Percentiles rank a stretch among this genome's conserved stretches.
These are phyloP conservation scores for Clangula hyemalis DNA, from an alignment of 2,797 vertebrate species.

Conservation along the genomic window DNA sequence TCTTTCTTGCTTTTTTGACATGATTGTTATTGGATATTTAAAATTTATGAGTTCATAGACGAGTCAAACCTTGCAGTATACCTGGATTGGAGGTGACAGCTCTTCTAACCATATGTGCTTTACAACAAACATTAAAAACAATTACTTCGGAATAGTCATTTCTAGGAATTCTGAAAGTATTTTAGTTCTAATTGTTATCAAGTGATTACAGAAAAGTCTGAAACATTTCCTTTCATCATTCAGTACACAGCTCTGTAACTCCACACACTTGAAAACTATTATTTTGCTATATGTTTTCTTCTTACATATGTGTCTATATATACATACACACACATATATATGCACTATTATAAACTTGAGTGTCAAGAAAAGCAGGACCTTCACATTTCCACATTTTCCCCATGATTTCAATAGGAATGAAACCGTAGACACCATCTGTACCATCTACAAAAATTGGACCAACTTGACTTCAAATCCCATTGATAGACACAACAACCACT, in stretches of 20 bases:
- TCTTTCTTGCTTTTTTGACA: constrained; percentile 40
- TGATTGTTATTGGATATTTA: constrained; percentile 37
- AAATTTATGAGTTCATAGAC: constrained; percentile 42
- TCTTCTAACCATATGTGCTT: constrained; percentile 62
- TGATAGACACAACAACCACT: not conserved
- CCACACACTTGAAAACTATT: constrained; percentile 45
- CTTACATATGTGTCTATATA: constrained; percentile 56
- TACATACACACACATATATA: constrained; percentile 58
- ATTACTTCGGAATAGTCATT: constrained; percentile 46
- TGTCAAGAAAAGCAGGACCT: constrained; percentile 47
- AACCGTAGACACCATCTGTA: not conserved
- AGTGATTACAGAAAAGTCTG: constrained; percentile 57
- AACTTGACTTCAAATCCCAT: not conserved
- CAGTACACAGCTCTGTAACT: constrained; percentile 42
- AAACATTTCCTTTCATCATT: constrained; percentile 35
- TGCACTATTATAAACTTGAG: constrained; percentile 37
- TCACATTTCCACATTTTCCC: constrained; percentile 16
- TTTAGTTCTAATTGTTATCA: constrained; percentile 44
- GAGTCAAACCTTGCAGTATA: constrained; percentile 33
- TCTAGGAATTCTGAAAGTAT: constrained; percentile 64
- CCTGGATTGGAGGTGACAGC: constrained; percentile 30
- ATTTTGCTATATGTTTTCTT: constrained; percentile 34
- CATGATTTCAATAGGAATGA: constrained; percentile 26
- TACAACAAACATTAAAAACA: constrained; percentile 65
- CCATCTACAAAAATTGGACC: not conserved